Evolutionary conservation across 2,797 vertebrate genomes (phyloP), one percentile per base, ranked within the genome.

Genomic region (Garrulus glandarius): DNA sequence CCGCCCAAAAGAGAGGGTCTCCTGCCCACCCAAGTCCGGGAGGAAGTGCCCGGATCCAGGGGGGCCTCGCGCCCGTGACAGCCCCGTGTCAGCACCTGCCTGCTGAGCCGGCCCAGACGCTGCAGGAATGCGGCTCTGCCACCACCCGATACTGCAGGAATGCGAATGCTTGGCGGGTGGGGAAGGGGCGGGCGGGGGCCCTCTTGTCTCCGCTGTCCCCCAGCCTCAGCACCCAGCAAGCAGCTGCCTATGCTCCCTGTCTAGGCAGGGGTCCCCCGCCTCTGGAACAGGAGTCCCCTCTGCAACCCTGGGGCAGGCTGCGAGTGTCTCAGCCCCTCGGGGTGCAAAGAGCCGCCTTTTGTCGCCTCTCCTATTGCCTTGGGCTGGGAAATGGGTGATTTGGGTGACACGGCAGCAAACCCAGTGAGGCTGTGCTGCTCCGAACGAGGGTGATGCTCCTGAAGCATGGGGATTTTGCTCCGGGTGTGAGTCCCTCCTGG

Each of bases 121-220:
- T 67, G 85, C 64, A 79, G 95, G 96, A 96, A 96, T 95, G 93
- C 13, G 19, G 93, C 85, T 70, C 95, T 43, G 84, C 93, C 86
- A 91, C 93, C 93, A 93, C 89, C 71, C 84, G 95, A 96, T 93
- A 96, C 87, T 47, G 92, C 75, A 93, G 92, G 95, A 97, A 96
- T 96, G 95, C 55, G 92, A 96, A 91, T 89, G 87, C 64, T 84
- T 39, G 18, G 84, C 27, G 93, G 92, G 89, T 76, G 89, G 37
- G 37, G 85, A 86, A 68, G 84, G 81, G 75, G 81, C 8, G 19
- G 64, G 69, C 15, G 17, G 84, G 44, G 61, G 67, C 59, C 6
- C 3, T 69, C 57, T 49, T 49, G 49, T 59, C 63, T 59, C 37
- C 0, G 1, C 43, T 27, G 13, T 32, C 71, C 63, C 56, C 82